phyloP scores from a whole-genome alignment of 92 coral and sea anemone genomes.

The Siderastrea siderea region DNA sequence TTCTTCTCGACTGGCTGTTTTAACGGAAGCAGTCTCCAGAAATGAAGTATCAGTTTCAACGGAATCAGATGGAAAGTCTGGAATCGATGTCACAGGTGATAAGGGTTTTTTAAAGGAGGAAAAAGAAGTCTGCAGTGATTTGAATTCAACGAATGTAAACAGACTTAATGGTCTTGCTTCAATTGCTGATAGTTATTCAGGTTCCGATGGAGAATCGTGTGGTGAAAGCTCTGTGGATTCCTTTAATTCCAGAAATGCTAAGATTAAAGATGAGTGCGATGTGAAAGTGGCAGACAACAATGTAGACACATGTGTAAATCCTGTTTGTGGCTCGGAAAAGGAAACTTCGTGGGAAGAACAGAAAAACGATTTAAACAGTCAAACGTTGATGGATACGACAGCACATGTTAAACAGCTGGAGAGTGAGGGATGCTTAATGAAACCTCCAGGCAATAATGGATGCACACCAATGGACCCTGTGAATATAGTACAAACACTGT shows the following conservation, averaged over 20 bases:
- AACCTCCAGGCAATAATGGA: neutral
- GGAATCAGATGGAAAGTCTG: neutral
- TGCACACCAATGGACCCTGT: neutral
- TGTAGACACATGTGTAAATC: neutral
- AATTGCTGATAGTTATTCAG: conserved; percentile 6
- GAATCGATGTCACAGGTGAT: neutral
- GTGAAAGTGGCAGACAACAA: neutral
- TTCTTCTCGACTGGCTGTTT: neutral
- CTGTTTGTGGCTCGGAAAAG: neutral
- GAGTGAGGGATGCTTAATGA: neutral
- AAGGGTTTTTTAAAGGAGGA: neutral
- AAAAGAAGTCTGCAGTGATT: neutral
- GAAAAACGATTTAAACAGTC: neutral
- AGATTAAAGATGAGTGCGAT: neutral
- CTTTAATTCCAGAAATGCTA: neutral
- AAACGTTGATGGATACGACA: neutral
- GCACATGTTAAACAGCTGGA: neutral
- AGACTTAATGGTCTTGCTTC: neutral
- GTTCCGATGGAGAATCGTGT: conserved; percentile 15
- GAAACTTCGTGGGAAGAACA: neutral
- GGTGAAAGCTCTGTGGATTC: neutral
- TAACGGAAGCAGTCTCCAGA: neutral
- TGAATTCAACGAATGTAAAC: conserved; percentile 1
- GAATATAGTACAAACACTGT: too few species aligned
- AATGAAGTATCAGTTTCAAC: neutral